Base-by-base conservation (phyloP, 2,113 vertebrate species). In the Budorcas taxicolor region DNA sequence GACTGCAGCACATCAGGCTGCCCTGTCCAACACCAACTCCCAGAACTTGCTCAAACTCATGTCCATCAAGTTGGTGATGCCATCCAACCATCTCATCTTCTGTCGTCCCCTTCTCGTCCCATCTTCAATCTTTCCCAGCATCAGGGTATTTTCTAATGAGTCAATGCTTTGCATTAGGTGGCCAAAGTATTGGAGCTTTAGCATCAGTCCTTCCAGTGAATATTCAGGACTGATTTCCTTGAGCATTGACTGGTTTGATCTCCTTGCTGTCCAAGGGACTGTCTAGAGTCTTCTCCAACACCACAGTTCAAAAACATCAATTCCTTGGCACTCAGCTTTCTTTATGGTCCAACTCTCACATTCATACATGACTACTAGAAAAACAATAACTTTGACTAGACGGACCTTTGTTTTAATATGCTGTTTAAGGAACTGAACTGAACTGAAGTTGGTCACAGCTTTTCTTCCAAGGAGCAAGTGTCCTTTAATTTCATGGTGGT, bases 21-120 rank as follows among this genome's bases (percentile, higher is more conserved):
- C 64, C 33, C 9, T 71, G 64, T 10, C 64, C 33, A 36, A 36
- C 64, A 71, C n/a, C n/a, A 36, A 5, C n/a, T 36, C n/a, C 64
- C 16, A 5, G n/a, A 71, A 5, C 33, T 36, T 71, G n/a, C 64
- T 36, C 64, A 36, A 36, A 36, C n/a, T 71, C 33, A 67, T 19
- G 8, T 67, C 33, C 33, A 3, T 67, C 1, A 0, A 71, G 17
- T 71, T 9, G 0, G 64, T 67, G 64, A 21, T 19, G 33, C 33
- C 64, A 67, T 67, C 62, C 17, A 36, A 67, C 64, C 33, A 67
- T 67, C 17, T 67, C 64, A 21, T n/a, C 64, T 16, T 36, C 33
- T 36, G 33, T 67, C 3, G 0, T 67, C 4, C 7, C 64, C 33
- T 67, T 36, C 8, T 67, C 0, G 1, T 67, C 64, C 33, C 4